phyloP scores from a whole-genome alignment of 1,140 invertebrate species.

The Diabrotica virgifera region DNA sequence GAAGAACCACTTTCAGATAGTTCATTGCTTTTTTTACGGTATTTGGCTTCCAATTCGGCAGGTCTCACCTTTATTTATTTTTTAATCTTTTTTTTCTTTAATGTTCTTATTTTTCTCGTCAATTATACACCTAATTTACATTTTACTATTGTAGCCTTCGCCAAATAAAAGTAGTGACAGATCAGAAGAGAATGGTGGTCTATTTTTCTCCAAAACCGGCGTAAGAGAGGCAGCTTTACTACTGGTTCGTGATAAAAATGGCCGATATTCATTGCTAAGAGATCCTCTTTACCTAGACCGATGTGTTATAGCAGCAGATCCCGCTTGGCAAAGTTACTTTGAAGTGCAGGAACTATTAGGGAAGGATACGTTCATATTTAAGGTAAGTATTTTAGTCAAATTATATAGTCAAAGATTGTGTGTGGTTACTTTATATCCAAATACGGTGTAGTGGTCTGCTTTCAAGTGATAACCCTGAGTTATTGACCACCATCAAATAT shows the following conservation, averaged over 20 bases:
- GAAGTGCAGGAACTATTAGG: constrained; percentile 91
- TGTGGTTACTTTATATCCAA: too few species aligned
- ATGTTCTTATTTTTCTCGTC: too few species aligned
- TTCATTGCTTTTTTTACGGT: too few species aligned
- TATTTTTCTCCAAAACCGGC: constrained; percentile 63
- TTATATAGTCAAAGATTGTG: too few species aligned
- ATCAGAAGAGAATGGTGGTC: constrained; percentile 46
- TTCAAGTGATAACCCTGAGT: too few species aligned
- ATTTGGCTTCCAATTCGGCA: too few species aligned
- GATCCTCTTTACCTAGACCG: constrained; percentile 87
- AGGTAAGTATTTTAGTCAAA: constrained; percentile 67
- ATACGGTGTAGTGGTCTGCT: too few species aligned
- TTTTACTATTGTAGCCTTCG: constrained; percentile 23
- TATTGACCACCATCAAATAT: too few species aligned
- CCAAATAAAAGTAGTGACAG: constrained; percentile 25
- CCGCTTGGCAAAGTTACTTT: constrained; percentile 88
- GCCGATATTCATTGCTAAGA: constrained; percentile 78
- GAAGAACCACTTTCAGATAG: too few species aligned
- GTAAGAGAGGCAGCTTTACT: constrained; percentile 84
- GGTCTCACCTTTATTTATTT: too few species aligned
- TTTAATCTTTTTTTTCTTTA: too few species aligned
- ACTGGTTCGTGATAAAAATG: constrained; percentile 86
- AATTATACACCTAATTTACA: neutral
- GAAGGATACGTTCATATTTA: constrained; percentile 92
- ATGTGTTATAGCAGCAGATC: constrained; percentile 83